These are phyloP conservation scores for Imbricaverruca yamaguchii DNA, from an alignment of 2,888 invertebrate species.

Conservation along the genomic window DNA sequence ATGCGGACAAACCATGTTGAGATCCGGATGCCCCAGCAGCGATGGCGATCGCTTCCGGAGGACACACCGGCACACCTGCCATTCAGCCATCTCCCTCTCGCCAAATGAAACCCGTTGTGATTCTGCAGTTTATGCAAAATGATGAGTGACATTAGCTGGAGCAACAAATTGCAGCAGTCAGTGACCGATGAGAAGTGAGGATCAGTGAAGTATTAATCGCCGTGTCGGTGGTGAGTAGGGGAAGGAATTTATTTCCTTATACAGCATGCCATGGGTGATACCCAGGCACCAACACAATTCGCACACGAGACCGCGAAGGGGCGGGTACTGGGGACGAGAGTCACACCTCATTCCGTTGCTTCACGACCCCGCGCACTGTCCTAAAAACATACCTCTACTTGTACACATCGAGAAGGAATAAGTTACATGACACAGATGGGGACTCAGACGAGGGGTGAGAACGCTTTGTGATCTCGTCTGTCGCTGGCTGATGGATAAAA, in stretches of 20 bases:
- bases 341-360: not conserved
- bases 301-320: not conserved
- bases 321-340: not conserved
- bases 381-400: slow-evolving; percentile 1
- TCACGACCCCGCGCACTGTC: not conserved
- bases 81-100: not conserved
- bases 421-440: slow-evolving; percentile 11
- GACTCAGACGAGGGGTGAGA: slow-evolving; percentile 12
- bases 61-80: not conserved
- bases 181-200: not conserved
- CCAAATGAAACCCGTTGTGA: not conserved
- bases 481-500: slow-evolving; percentile 11
- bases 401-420: slow-evolving; percentile 13
- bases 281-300: not conserved
- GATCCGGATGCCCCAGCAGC: not conserved
- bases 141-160: not conserved
- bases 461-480: slow-evolving; percentile 13
- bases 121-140: not conserved
- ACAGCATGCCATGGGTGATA: not conserved
- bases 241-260: not conserved
- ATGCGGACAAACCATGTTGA: not conserved
- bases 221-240: not conserved
- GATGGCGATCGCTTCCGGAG: not conserved
- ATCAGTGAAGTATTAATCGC: not conserved
- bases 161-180: not conserved